These are phyloP conservation scores for Matsumyia berberina DNA, from an alignment of 2,888 invertebrate species.

Conservation along the genomic window DNA sequence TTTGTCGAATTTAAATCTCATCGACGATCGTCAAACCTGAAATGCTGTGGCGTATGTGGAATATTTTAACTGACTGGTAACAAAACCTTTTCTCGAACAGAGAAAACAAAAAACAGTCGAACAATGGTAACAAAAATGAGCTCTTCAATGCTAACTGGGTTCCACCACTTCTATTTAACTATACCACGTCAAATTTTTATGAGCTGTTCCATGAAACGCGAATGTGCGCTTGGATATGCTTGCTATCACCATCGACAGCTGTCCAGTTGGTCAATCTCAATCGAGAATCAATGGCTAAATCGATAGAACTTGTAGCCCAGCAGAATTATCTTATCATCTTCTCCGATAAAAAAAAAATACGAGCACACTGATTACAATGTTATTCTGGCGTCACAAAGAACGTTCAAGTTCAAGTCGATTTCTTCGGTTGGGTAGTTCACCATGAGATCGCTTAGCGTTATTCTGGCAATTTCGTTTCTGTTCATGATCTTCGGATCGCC, in stretches of 20 bases:
- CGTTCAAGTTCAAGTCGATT: not conserved
- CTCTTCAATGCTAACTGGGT: too few species aligned
- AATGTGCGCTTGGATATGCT: too few species aligned
- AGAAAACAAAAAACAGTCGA: too few species aligned
- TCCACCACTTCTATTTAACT: too few species aligned
- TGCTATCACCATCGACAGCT: not conserved
- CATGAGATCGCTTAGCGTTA: constrained; percentile 15
- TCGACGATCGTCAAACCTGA: too few species aligned
- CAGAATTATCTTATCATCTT: constrained; percentile 16
- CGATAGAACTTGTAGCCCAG: not conserved
- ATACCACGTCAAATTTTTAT: too few species aligned
- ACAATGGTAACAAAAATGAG: too few species aligned
- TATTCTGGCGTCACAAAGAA: not conserved
- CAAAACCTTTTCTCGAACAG: too few species aligned
- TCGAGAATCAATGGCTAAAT: not conserved
- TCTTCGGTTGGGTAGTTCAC: constrained; percentile 15
- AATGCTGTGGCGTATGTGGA: too few species aligned
- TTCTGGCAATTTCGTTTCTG: constrained; percentile 2
- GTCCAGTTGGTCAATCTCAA: not conserved
- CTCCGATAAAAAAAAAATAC: constrained; percentile 1
- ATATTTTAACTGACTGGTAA: too few species aligned
- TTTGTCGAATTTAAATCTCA: too few species aligned
- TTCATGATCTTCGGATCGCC: not conserved
- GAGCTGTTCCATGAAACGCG: too few species aligned
- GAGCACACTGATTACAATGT: not conserved